A percentile compares a stretch with the other conserved stretches of the same genome.
These are phyloP conservation scores for Botia almorhae DNA, from an alignment of 2,797 vertebrate species.

Conservation along the genomic window DNA sequence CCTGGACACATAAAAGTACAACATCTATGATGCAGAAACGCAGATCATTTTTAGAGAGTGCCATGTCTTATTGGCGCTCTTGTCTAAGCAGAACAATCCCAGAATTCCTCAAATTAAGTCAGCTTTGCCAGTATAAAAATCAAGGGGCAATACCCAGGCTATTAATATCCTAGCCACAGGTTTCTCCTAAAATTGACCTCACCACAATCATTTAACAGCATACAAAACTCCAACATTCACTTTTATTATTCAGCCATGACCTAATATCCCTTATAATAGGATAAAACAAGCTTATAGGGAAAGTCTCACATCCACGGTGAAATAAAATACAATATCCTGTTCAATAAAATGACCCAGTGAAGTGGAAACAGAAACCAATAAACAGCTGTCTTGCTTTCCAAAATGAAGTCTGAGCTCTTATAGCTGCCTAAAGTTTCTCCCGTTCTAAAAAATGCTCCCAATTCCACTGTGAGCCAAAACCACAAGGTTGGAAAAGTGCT, in stretches of 20 bases:
- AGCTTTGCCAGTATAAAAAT: constrained; percentile 46
- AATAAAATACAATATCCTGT: constrained; percentile 42
- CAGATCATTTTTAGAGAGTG: constrained; percentile 55
- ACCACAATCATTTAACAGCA: not conserved
- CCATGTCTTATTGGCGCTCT: constrained; percentile 39
- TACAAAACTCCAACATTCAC: not conserved
- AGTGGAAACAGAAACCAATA: constrained; percentile 53
- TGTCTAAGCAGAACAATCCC: constrained; percentile 45
- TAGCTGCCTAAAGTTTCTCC: constrained; percentile 78
- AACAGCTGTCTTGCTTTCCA: constrained; percentile 60
- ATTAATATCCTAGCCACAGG: constrained; percentile 2
- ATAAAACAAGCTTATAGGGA: constrained; percentile 40
- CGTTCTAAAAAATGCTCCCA: constrained; percentile 68
- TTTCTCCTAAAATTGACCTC: not conserved
- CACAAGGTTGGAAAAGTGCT: constrained; percentile 89
- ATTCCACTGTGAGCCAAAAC: constrained; percentile 56
- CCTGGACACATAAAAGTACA: constrained; percentile 40
- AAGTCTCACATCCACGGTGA: constrained; percentile 39
- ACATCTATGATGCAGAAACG: constrained; percentile 57
- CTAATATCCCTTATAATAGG: constrained; percentile 30
- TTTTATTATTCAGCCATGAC: constrained; percentile 29
- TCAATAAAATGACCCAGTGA: constrained; percentile 42
- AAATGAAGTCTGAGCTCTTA: constrained; percentile 69
- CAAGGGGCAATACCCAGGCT: constrained; percentile 2
- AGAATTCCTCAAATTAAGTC: constrained; percentile 58